These are phyloP conservation scores for Theristicus caerulescens DNA, from an alignment of 2,113 vertebrate species.

Conservation along the genomic window DNA sequence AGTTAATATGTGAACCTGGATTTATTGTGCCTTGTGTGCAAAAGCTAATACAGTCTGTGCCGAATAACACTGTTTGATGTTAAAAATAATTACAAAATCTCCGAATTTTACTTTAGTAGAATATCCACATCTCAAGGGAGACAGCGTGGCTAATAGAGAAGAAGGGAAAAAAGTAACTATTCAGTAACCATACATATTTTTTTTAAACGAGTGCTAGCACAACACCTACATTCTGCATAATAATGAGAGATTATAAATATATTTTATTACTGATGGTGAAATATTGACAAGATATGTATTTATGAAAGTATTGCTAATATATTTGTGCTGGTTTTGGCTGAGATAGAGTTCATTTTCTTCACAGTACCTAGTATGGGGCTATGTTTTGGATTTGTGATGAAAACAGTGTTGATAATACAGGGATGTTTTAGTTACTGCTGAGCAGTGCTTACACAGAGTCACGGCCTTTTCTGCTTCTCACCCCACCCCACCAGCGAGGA, in stretches of 20 bases:
- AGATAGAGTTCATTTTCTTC: too few species aligned
- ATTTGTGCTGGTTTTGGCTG: not conserved
- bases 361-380: too few species aligned
- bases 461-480: too few species aligned
- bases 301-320: not conserved
- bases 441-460: too few species aligned
- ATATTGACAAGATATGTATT: not conserved
- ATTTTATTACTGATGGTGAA: constrained; percentile 8
- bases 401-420: too few species aligned
- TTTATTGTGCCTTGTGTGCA: constrained; percentile 41
- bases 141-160: not conserved
- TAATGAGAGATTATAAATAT: not conserved
- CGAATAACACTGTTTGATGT: not conserved
- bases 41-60: not conserved
- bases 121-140: not conserved
- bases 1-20: not conserved
- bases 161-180: not conserved
- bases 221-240: not conserved
- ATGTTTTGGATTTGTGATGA: too few species aligned
- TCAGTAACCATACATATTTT: not conserved
- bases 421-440: too few species aligned
- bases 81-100: not conserved
- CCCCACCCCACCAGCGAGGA: too few species aligned
- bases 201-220: not conserved
- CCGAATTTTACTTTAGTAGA: not conserved